A percentile compares a stretch with the other conserved stretches of the same genome.
These are phyloP conservation scores for human DNA, from an alignment of 2,113 vertebrate genomes.

Conservation along the genomic window DNA sequence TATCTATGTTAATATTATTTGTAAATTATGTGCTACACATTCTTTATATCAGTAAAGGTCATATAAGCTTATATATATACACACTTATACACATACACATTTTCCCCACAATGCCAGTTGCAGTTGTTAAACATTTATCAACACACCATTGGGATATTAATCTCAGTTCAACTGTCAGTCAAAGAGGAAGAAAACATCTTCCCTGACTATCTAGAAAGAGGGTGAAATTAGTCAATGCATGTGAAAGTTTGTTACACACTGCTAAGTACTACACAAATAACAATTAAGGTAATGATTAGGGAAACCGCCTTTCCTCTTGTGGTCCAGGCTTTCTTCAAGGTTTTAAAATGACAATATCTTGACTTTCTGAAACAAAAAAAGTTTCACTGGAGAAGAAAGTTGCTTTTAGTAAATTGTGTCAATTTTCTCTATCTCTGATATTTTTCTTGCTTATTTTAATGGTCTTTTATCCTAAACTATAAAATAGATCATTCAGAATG, in stretches of 20 bases:
- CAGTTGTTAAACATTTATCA: neutral
- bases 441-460: slow-evolving; percentile 36
- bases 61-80: neutral
- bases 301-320: neutral
- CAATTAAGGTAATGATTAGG: neutral
- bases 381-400: neutral
- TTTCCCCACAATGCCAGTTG: neutral
- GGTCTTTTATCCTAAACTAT: neutral
- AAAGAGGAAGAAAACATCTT: neutral
- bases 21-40: neutral
- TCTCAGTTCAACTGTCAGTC: neutral
- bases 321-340: neutral
- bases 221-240: neutral
- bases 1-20: neutral
- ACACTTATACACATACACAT: neutral
- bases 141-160: neutral
- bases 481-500: neutral
- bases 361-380: neutral
- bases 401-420: neutral
- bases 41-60: neutral
- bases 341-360: slow-evolving; percentile 2
- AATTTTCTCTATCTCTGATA: slow-evolving; percentile 3
- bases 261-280: neutral
- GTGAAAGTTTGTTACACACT: neutral
- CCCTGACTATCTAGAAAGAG: neutral